Base-by-base conservation (phyloP, 2,888 invertebrate species). In the Epiblema foenella region DNA sequence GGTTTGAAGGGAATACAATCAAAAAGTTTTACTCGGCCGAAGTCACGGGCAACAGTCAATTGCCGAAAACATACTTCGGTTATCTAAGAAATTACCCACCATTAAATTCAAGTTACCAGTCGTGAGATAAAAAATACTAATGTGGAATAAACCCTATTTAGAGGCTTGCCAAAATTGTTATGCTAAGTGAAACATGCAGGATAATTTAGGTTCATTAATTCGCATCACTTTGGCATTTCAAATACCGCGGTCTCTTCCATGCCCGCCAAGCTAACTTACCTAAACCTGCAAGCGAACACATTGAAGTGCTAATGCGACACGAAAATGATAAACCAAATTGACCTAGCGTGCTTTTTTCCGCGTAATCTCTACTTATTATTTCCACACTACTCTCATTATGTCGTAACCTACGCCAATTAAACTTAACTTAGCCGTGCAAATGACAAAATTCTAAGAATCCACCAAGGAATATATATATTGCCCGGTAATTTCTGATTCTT, bases 401-500 rank as follows among this genome's bases (percentile, higher is more conserved):
- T 18, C 54, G 54, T 60, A 49, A 5, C 39, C 37, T 17, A 62
- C 56, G 56, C 60, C 67, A 62, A 71, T 71, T 67, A 67, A 62
- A 71, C 17, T 42, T 18, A 54, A 67, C 71, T 71, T 71, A 67
- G 60, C 54, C 24, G 59, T 59, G 71, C 67, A 62, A 71, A 71
- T 60, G 71, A 71, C 57, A 62, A 3, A 37, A 71, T 71, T 71
- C 71, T 37, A 10, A 62, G 71, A 67, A 71, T 56, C 42, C n/a
- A 18, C 39, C n/a, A 20, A 29, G 39, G 62, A 62, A 66, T 56
- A 49, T 71, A 49, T 71, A 56, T 62, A 24, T 51, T 56, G 51
- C 71, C 46, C 58, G 39, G 71, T 67, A 71, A 67, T 67, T 67
- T 69, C 56, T 42, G 71, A 67, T 67, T 67, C 62, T 39, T 57